These are phyloP conservation scores for Oryzias sinensis DNA, from an alignment of 2,797 vertebrate genomes.

Conservation along the genomic window DNA sequence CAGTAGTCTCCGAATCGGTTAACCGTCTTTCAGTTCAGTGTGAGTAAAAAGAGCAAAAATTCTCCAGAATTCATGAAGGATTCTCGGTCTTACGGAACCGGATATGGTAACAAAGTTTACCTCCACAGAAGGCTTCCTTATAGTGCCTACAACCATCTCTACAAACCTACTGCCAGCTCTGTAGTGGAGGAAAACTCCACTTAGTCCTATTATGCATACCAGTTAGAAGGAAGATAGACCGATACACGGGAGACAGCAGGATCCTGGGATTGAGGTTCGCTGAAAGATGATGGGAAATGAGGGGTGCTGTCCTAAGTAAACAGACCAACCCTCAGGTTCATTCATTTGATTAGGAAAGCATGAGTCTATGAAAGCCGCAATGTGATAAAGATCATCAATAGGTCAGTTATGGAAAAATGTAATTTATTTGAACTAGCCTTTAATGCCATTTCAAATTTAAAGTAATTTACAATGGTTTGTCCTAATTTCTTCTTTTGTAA, in stretches of 20 bases:
- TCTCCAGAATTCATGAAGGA: constrained; percentile 40
- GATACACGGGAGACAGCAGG: constrained; percentile 18
- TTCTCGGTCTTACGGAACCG: constrained; percentile 28
- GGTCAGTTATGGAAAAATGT: too few relatives aligned
- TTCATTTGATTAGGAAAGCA: constrained; percentile 54
- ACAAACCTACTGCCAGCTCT: constrained; percentile 67
- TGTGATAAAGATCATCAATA: too few relatives aligned
- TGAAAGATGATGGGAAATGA: constrained; percentile 3
- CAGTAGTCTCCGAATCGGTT: constrained; percentile 47
- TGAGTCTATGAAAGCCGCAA: constrained; percentile 7
- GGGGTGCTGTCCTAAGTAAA: constrained; percentile 9
- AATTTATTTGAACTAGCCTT: too few relatives aligned
- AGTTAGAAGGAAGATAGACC: constrained; percentile 30
- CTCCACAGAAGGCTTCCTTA: constrained; percentile 60
- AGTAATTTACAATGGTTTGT: too few relatives aligned
- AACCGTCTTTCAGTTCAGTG: constrained; percentile 27
- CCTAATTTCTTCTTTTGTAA: too few relatives aligned
- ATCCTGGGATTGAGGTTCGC: constrained; percentile 12
- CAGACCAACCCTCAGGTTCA: constrained; percentile 59
- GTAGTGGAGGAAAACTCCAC: constrained; percentile 45
- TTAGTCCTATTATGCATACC: constrained; percentile 31
- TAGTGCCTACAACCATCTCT: constrained; percentile 71
- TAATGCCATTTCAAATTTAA: too few relatives aligned
- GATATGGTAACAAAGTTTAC: constrained; percentile 64
- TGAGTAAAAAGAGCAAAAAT: constrained; percentile 21